Evolutionary conservation across 2,888 invertebrate genomes (phyloP).

Genomic region (Phortica magna): DNA sequence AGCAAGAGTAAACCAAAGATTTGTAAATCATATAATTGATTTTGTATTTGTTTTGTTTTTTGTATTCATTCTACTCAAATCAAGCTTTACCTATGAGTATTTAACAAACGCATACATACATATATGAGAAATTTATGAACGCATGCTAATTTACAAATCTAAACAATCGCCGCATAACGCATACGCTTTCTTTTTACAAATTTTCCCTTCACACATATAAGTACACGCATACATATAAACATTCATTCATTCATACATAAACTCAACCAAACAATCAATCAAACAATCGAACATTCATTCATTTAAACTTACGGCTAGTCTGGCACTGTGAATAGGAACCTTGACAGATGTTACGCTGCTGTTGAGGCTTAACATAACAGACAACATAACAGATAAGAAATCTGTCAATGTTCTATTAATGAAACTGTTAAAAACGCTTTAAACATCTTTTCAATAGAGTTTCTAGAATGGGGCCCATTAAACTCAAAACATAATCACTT

Average conservation of each 20-base stretch:
- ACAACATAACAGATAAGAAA: too few species aligned
- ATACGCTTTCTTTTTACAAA: slow-evolving; percentile 13
- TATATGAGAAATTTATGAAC: slow-evolving; percentile 43
- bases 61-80: slow-evolving; percentile 37
- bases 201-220: slow-evolving; percentile 44
- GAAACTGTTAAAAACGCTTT: too few species aligned
- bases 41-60: slow-evolving; percentile 41
- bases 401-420: too few species aligned
- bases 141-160: slow-evolving; percentile 60
- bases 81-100: not conserved
- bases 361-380: too few species aligned
- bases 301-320: too few species aligned
- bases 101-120: slow-evolving; percentile 33
- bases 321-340: too few species aligned
- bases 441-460: too few species aligned
- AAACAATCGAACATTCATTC: not conserved
- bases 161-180: slow-evolving; percentile 42
- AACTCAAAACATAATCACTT: slow-evolving; percentile 8
- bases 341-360: too few species aligned
- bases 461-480: not conserved
- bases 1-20: slow-evolving; percentile 15
- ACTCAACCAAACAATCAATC: not conserved
- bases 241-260: not conserved
- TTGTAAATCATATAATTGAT: slow-evolving; percentile 33
- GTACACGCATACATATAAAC: slow-evolving; percentile 16